Evolutionary conservation across 1,140 invertebrate genomes (phyloP), one percentile per base, ranked within the genome.

Genomic region (Macrocentrus cingulum): DNA sequence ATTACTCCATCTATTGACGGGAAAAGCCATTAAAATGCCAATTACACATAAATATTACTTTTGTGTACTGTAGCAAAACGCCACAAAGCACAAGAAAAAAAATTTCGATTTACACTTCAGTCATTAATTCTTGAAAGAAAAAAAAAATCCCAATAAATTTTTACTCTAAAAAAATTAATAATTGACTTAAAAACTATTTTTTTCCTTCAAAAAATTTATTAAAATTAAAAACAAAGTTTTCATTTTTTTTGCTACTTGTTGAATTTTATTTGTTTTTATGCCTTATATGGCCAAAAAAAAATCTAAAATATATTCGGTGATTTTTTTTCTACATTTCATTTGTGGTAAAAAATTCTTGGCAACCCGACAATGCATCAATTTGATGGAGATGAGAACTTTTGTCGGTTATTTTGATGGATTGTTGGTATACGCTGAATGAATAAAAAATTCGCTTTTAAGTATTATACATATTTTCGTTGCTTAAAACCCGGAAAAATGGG

Each of bases 1-100:
- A 55, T 55, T 55, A 45, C 41, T 45, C 19, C 41, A 19, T n/a
- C 11, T 55, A 19, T 20, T 13, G 3, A 15, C 25, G 41, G 19
- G 34, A 25, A 54, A 54, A 54, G 15, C 41, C 19, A 49, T 57
- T 49, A 25, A 49, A 50, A 57, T n/a, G 34, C 25, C 18, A 49
- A 18, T 48, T n/a, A n/a, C n/a, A n/a, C n/a, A n/a, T n/a, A n/a
- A n/a, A n/a, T n/a, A n/a, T n/a, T n/a, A n/a, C n/a, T n/a, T n/a
- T n/a, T n/a, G n/a, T n/a, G n/a, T n/a, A n/a, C n/a, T n/a, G n/a
- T n/a, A n/a, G n/a, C n/a, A n/a, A n/a, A n/a, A n/a, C n/a, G n/a
- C n/a, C n/a, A n/a, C n/a, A n/a, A n/a, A n/a, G n/a, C n/a, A n/a
- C n/a, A n/a, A n/a, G n/a, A n/a, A n/a, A n/a, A n/a, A n/a, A n/a